Base-by-base conservation (phyloP, 2,113 vertebrate genomes). In the Oreochromis aureus region DNA sequence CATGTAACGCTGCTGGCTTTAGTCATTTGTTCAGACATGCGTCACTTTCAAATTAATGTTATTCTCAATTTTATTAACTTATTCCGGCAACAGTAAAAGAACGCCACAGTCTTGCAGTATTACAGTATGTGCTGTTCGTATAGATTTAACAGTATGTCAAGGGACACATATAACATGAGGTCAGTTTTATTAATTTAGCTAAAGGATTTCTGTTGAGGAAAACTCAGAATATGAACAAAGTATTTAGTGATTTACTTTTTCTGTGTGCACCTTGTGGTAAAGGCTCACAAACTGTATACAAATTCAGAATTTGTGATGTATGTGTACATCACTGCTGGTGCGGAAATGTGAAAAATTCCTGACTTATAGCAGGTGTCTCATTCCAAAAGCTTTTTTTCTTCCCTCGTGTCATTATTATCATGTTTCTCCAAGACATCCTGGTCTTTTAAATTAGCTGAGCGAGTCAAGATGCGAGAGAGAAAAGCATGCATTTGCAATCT, bases 251-350 rank as follows among this genome's bases (percentile, higher is more conserved):
- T 69, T 22, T 39, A 3, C 0, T 36, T 69, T 66, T 8, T 39
- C 10, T 39, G 10, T 69, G 61, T 69, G 34, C 11, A 69, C 10
- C 61, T 69, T 3, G 4, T 69, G 34, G 6, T 22, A 41, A 69
- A 69, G 11, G 4, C 19, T 69, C 11, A 41, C 36, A 69, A 41
- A 41, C 36, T 41, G 36, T 41, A 36, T 3, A 34, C 10, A 61
- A 61, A 61, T 36, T 24, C 63, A 22, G 34, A 69, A 41, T 22
- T 10, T 73, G 39, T 46, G 9, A 30, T 5, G 41, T 5, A 73
- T 0, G 10, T 48, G 8, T 11, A 48, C 1, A 27, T 27, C 2
- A 46, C 13, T 0, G 4, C 41, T 3, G 2, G 41, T 30, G 22
- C 41, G 10, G 41, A 27, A 46, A 73, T 73, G 22, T 10, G 41